These are phyloP conservation scores for Helarctos malayanus DNA, from an alignment of 2,797 vertebrate genomes.

Conservation along the genomic window DNA sequence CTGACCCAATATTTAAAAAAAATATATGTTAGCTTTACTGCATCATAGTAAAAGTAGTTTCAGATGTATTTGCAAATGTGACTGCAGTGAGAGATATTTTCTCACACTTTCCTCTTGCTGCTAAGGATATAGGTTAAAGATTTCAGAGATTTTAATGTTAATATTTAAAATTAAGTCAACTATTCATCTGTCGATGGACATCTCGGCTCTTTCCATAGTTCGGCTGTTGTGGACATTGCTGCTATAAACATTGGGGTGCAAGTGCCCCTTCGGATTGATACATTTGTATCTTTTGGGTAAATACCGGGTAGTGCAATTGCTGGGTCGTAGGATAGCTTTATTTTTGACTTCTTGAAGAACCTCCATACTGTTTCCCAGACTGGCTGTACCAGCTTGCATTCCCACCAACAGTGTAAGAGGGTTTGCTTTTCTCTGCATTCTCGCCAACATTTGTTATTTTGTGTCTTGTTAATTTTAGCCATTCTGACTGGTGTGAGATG, in stretches of 20 bases:
- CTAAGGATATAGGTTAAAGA: background rate
- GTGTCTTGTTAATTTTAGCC: no score
- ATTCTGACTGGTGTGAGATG: no score
- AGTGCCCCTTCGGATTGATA: background rate
- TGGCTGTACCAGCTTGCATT: no score
- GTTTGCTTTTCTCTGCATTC: no score
- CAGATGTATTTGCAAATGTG: background rate
- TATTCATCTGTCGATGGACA: background rate
- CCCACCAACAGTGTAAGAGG: no score
- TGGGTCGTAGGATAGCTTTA: background rate
- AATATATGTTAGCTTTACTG: slow-evolving; percentile 13
- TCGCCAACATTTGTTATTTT: no score
- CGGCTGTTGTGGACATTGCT: background rate
- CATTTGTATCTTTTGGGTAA: background rate
- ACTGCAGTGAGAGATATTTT: background rate
- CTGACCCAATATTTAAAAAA: background rate
- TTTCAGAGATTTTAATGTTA: background rate
- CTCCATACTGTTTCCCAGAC: background rate
- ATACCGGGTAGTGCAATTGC: background rate
- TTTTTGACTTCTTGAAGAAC: background rate
- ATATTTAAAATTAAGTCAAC: background rate
- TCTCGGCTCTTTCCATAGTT: background rate
- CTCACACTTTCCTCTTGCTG: background rate
- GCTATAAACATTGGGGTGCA: background rate
- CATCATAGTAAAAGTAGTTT: slow-evolving; percentile 12